A percentile compares a stretch with the other conserved stretches of the same genome.
Conservation (phyloP, 2,797 vertebrate species). For the Myotis planiceps region DNA sequence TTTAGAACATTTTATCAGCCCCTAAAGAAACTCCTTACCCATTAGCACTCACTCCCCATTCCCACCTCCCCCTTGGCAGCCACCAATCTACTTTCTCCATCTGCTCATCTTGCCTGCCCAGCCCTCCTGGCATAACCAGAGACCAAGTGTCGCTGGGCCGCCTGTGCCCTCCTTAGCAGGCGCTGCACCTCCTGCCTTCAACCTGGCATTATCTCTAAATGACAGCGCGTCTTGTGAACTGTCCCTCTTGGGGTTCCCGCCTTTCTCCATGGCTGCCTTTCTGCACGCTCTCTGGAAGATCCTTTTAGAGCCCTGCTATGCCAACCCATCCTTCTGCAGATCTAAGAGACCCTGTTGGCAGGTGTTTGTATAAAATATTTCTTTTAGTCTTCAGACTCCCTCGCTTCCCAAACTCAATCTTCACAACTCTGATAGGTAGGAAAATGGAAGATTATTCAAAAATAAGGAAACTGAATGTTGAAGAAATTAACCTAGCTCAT, state of each 20-base stretch:
- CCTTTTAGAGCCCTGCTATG: background rate
- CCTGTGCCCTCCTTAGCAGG: background rate
- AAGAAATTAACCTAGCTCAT: background rate
- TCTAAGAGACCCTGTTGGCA: background rate
- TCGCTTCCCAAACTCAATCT: background rate
- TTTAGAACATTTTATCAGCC: background rate
- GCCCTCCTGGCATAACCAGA: background rate
- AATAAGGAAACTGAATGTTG: background rate
- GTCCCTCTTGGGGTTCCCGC: background rate
- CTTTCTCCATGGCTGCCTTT: background rate
- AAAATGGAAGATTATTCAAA: background rate
- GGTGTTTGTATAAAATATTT: background rate
- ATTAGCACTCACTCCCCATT: too few relatives aligned
- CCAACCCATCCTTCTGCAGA: background rate
- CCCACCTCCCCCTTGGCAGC: background rate
- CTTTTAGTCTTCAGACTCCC: background rate
- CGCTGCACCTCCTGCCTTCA: background rate
- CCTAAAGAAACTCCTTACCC: background rate
- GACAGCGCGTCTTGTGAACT: background rate
- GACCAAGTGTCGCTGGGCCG: too few relatives aligned
- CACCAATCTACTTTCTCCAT: background rate
- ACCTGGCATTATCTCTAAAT: background rate
- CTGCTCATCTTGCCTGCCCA: background rate
- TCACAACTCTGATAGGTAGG: background rate
- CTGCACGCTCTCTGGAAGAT: background rate